phyloP scores from a whole-genome alignment of 2,888 invertebrate genomes.

The Calameuta filiformis region DNA sequence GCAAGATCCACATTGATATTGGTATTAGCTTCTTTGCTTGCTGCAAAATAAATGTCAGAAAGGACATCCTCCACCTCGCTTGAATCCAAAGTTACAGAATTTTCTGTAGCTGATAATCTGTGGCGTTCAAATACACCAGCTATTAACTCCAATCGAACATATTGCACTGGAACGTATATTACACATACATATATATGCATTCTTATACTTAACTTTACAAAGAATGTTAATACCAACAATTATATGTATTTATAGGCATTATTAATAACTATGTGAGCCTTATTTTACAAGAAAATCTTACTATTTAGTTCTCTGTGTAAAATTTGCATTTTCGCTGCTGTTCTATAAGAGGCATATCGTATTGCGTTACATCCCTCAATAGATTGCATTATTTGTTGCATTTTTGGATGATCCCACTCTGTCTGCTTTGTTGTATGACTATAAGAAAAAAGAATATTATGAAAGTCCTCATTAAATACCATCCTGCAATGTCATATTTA shows the following conservation, averaged over 20 bases:
- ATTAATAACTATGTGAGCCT: constrained; percentile 20
- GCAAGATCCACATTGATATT: constrained; percentile 73
- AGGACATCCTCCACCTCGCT: constrained; percentile 79
- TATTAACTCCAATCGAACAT: constrained; percentile 70
- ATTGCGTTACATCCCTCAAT: constrained; percentile 76
- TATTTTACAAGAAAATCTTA: constrained; percentile 59
- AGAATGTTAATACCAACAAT: constrained; percentile 2
- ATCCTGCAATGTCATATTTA: not conserved
- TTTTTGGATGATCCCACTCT: constrained; percentile 73
- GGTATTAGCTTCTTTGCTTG: constrained; percentile 74
- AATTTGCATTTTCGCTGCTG: constrained; percentile 77
- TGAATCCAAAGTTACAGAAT: constrained; percentile 74
- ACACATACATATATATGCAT: constrained; percentile 9
- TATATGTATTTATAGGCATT: constrained; percentile 9
- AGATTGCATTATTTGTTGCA: constrained; percentile 69
- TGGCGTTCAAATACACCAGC: constrained; percentile 79
- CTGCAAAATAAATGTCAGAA: constrained; percentile 79
- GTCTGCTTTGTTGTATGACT: constrained; percentile 69
- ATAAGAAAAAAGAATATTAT: constrained; percentile 44
- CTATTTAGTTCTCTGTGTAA: constrained; percentile 75
- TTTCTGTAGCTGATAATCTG: constrained; percentile 76
- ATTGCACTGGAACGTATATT: constrained; percentile 64
- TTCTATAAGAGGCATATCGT: constrained; percentile 80
- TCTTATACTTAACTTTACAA: not conserved
- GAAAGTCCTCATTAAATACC: not conserved